Percentiles rank a stretch among this genome's conserved stretches.
Evolutionary conservation across 2,888 invertebrate genomes (phyloP).

Genomic region (Agriotes lineatus): DNA sequence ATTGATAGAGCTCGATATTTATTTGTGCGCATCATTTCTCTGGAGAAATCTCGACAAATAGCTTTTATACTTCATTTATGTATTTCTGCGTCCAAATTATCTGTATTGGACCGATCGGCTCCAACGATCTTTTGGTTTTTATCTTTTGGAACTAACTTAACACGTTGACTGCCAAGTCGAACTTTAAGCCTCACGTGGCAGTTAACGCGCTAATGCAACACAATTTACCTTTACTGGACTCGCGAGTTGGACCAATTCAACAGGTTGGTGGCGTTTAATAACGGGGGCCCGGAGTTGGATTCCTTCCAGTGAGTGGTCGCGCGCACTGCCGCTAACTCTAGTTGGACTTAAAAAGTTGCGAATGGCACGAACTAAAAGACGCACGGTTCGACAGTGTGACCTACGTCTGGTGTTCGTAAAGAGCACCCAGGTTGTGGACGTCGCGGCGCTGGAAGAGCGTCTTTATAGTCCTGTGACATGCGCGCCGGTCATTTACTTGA

Average conservation of each 20-base stretch:
- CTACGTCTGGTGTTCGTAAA: constrained; percentile 46
- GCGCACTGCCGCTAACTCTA: constrained; percentile 17
- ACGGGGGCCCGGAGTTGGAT: constrained; percentile 4
- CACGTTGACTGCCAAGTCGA: neutral
- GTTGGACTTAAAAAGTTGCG: constrained; percentile 24
- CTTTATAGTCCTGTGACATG: constrained; percentile 52
- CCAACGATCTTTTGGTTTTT: neutral
- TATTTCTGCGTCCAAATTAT: neutral
- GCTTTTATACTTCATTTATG: constrained; percentile 2
- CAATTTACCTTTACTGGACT: constrained; percentile 23
- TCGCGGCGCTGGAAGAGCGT: constrained; percentile 49
- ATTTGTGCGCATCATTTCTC: constrained; percentile 20
- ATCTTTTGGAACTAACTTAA: neutral
- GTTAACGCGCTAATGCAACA: neutral
- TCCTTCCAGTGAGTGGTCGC: neutral
- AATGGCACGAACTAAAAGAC: constrained; percentile 32
- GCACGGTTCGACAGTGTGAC: constrained; percentile 28
- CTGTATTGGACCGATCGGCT: too few relatives aligned
- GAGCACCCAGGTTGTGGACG: constrained; percentile 50
- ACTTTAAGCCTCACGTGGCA: neutral
- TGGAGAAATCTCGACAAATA: constrained; percentile 14
- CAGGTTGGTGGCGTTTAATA: constrained; percentile 29
- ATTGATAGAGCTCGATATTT: constrained; percentile 25
- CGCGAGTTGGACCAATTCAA: constrained; percentile 22
- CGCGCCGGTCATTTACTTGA: constrained; percentile 47